These are phyloP conservation scores for Trypoxylus dichotomus DNA, from an alignment of 1,140 invertebrate genomes.

Conservation along the genomic window DNA sequence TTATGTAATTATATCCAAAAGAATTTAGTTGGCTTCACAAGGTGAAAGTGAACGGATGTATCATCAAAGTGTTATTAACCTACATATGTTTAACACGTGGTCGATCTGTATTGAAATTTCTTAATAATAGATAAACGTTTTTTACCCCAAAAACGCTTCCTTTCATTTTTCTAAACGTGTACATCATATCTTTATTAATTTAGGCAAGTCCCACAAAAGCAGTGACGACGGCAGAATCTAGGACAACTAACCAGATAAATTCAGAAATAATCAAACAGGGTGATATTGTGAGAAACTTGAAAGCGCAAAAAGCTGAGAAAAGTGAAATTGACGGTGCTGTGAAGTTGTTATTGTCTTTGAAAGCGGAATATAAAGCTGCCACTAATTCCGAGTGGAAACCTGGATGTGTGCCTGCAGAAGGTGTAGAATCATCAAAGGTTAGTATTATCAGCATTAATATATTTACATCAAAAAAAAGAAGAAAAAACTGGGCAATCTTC, in stretches of 20 bases:
- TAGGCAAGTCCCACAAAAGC: not conserved
- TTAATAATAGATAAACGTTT: not conserved
- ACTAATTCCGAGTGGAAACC: slow-evolving; percentile 57
- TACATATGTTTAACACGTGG: slow-evolving; percentile 14
- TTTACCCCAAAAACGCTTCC: too few relatives aligned
- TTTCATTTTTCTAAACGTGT: too few relatives aligned
- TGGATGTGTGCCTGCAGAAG: not conserved
- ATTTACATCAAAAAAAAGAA: too few relatives aligned
- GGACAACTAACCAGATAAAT: not conserved
- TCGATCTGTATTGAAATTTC: not conserved
- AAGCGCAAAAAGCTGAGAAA: slow-evolving; percentile 61
- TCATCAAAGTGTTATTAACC: not conserved
- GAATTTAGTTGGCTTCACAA: not conserved
- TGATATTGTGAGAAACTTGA: slow-evolving; percentile 70
- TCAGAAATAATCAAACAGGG: slow-evolving; percentile 63
- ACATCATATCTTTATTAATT: not conserved
- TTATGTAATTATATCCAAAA: not conserved
- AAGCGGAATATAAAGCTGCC: slow-evolving; percentile 75
- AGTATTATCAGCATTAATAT: too few relatives aligned
- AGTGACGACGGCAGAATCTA: not conserved
- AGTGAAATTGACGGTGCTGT: slow-evolving; percentile 69
- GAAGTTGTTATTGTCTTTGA: slow-evolving; percentile 72
- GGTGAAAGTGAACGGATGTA: not conserved
- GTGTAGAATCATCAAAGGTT: not conserved
- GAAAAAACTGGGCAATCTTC: too few relatives aligned